phyloP scores from a whole-genome alignment of 2,888 invertebrate genomes.

The Caradrina kadenii region DNA sequence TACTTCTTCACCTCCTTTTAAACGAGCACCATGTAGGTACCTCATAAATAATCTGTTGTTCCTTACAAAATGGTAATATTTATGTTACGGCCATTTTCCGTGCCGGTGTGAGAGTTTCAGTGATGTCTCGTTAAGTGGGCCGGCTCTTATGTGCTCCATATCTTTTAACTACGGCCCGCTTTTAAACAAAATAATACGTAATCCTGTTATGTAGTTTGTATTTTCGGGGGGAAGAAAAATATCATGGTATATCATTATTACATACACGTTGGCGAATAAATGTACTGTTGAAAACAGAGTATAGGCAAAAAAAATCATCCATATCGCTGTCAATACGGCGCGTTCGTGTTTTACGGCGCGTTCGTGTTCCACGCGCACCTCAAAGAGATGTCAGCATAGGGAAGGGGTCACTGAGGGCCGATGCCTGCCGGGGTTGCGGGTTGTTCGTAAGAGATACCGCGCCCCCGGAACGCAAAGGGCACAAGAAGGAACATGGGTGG shows the following conservation, averaged over 20 bases:
- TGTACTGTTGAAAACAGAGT: no score
- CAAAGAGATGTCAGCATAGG: no score
- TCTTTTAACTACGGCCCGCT: slow-evolving; percentile 18
- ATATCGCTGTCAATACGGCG: no score
- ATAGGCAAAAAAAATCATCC: no score
- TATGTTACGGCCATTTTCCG: slow-evolving; percentile 35
- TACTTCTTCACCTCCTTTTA: neutral
- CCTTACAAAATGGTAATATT: slow-evolving; percentile 35
- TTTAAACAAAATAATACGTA: neutral
- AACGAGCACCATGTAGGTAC: neutral
- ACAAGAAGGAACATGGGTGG: no score
- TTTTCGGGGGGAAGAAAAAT: neutral
- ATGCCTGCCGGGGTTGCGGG: no score
- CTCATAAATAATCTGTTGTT: slow-evolving; percentile 29
- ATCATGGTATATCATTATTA: neutral
- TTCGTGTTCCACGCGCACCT: no score
- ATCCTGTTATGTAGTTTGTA: neutral
- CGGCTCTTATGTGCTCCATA: slow-evolving; percentile 31
- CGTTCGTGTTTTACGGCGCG: no score
- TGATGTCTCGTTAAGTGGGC: slow-evolving; percentile 29
- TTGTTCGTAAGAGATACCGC: no score
- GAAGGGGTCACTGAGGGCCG: no score
- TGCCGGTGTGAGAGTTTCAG: slow-evolving; percentile 35
- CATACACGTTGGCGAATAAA: no score
- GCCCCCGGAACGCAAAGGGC: no score